Evolutionary conservation across 2,888 invertebrate genomes (phyloP), one percentile per base, ranked within the genome.

Genomic region (Oeneis ivallda): DNA sequence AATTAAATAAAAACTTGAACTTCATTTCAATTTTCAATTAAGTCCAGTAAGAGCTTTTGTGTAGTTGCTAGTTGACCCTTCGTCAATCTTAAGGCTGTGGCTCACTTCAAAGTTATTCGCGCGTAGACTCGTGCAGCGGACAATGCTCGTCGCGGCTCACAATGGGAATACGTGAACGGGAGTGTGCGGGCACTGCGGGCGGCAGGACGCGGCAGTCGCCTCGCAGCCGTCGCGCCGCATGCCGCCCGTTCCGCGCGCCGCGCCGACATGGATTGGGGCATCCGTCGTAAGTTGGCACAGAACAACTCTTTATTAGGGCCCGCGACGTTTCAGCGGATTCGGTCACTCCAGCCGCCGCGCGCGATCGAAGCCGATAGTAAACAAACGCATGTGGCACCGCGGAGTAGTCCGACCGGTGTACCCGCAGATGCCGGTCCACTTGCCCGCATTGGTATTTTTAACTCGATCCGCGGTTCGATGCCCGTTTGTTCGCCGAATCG

Each of bases 391-490:
- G 91, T 89, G 91, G 79, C 81, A 73, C 78, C 75, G 74, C 78
- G 71, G 80, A 88, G 85, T 84, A 86, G 90, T 89, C 82, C 72
- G 87, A 89, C 91, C 89, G 89, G 90, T 91, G 86, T 87, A 82
- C 76, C 82, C 87, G 84, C 89, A 84, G 87, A 88, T 85, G 89
- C 87, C 90, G 86, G 89, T 86, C 85, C 84, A 78, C 84, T 82
- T 81, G 83, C 80, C 81, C 80, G 79, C 79, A 80, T 77, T 82
- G 88, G 86, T 92, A 91, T 92, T 91, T 92, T 90, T 91, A 92
- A 92, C 91, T 85, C 87, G 89, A 87, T 89, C 79, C 82, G 84
- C 87, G 84, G 91, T 92, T 91, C 90, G 91, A 90, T 89, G 91
- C 84, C 90, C 91, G 89, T 84, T 83, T 80, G 76, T 87, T 86